Evolutionary conservation across 2,113 vertebrate genomes (phyloP).

Genomic region (Lathamus discolor): DNA sequence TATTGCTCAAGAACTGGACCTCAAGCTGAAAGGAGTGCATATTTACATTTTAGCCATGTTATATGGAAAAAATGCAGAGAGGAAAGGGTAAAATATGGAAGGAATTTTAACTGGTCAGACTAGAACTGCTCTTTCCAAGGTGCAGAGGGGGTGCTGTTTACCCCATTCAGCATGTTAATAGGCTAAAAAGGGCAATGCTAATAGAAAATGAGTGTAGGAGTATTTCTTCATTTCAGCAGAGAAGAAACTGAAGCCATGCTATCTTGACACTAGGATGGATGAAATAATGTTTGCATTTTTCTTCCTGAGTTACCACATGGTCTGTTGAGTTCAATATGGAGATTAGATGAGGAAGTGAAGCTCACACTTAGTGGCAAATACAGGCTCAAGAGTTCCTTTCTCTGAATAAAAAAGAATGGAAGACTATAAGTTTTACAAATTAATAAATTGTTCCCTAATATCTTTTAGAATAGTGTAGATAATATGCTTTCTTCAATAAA

Average conservation of each 20-base stretch:
- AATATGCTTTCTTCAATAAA: not conserved
- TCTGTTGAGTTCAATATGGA: not conserved
- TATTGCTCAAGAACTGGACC: not conserved
- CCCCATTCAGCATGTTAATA: not conserved
- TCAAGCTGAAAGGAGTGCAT: not conserved
- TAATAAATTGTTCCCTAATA: not conserved
- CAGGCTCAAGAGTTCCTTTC: not conserved
- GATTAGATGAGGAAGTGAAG: not conserved
- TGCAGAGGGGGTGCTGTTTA: not conserved
- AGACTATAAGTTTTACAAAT: not conserved
- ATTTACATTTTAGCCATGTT: not conserved
- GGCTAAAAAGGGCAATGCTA: not conserved
- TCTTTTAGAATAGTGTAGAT: not conserved
- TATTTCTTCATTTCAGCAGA: not conserved
- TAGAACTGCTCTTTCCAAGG: not conserved
- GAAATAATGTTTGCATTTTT: not conserved
- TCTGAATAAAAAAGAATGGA: not conserved
- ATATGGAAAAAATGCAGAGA: not conserved
- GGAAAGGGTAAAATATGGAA: not conserved
- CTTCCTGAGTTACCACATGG: not conserved
- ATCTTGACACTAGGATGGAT: not conserved
- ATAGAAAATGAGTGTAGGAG: not conserved
- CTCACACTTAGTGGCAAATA: not conserved
- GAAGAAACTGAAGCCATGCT: not conserved
- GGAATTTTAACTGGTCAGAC: not conserved